Percentiles rank a stretch among this genome's conserved stretches.
These are phyloP conservation scores for Oncorhynchus masou DNA, from an alignment of 2,113 vertebrate species.

Conservation along the genomic window DNA sequence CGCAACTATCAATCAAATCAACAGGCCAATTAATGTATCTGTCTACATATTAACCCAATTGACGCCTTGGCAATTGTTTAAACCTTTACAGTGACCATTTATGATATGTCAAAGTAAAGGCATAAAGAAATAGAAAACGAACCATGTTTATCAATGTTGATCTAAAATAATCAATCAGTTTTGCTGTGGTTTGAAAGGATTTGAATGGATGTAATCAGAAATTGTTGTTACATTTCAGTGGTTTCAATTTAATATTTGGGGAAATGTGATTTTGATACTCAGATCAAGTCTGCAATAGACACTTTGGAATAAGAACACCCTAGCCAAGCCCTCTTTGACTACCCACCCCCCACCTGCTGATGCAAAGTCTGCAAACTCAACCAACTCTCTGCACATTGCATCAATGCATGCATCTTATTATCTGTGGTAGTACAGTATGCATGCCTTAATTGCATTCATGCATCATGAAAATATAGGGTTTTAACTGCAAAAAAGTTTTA, in stretches of 20 bases:
- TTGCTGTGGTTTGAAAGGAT: no score
- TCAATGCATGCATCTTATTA: not conserved
- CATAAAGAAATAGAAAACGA: no score
- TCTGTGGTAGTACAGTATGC: not conserved
- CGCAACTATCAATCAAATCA: conserved; percentile 39
- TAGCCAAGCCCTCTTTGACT: not conserved
- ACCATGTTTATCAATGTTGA: no score
- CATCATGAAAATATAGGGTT: no score
- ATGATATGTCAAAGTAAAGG: no score
- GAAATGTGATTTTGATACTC: not conserved
- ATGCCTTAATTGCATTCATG: no score
- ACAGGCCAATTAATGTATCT: not conserved
- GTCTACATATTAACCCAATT: not conserved
- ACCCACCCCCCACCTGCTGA: not conserved
- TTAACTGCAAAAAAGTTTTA: no score
- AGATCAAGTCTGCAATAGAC: not conserved
- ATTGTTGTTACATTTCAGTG: not conserved
- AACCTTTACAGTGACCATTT: no score
- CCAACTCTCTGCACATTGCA: not conserved
- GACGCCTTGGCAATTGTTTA: not conserved
- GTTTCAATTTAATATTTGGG: not conserved
- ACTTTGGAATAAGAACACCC: no score
- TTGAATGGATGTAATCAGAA: no score
- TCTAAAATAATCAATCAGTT: no score
- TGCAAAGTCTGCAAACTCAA: not conserved